Evolutionary conservation across 2,113 vertebrate species (phyloP).

Genomic region (Tonatia bakeri): DNA sequence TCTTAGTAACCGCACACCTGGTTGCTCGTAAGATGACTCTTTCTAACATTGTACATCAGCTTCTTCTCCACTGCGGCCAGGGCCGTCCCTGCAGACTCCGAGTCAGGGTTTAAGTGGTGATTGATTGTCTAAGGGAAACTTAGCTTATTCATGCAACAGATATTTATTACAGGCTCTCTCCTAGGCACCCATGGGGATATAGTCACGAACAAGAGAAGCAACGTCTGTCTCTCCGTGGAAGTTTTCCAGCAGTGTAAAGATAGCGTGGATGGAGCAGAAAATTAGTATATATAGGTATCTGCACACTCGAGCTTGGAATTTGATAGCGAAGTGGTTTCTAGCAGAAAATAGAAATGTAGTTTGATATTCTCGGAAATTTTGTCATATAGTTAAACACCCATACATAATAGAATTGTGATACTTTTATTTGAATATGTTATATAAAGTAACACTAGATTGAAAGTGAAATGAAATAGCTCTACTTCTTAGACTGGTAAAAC

Average conservation of each 20-base stretch:
- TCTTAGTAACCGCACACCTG: neutral
- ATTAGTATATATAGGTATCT: neutral
- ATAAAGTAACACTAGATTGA: neutral
- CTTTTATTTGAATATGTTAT: neutral
- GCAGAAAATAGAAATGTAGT: neutral
- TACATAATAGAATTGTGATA: neutral
- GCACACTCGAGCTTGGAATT: neutral
- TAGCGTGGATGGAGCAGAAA: neutral
- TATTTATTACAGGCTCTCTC: neutral
- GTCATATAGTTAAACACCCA: constrained; percentile 1
- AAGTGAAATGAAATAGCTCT: constrained; percentile 16
- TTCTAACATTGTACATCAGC: neutral
- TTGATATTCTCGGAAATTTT: constrained; percentile 9
- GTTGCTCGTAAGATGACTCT: neutral
- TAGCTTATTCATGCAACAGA: neutral
- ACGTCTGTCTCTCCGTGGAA: neutral
- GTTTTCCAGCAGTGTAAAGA: neutral
- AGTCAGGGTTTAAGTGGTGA: neutral
- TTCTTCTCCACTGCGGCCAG: neutral
- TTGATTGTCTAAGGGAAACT: neutral
- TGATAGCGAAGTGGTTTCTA: constrained; percentile 5
- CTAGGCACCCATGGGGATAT: neutral
- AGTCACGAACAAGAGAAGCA: neutral
- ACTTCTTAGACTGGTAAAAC: constrained; percentile 14
- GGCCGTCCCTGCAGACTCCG: neutral